Conservation (phyloP, 2,888 invertebrate genomes). For the Serripes groenlandicus region DNA sequence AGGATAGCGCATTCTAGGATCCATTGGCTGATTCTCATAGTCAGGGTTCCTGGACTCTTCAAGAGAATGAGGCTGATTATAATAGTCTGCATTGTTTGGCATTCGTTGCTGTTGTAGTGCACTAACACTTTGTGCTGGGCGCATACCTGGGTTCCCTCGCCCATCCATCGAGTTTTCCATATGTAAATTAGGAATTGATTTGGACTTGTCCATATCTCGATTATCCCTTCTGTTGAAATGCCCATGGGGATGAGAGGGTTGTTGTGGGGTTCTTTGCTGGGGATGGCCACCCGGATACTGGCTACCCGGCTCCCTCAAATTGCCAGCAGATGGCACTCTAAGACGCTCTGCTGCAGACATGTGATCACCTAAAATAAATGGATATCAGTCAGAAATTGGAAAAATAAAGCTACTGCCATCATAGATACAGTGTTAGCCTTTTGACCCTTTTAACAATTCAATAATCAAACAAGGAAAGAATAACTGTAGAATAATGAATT, state of each 20-base stretch:
- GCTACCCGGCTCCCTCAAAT: constrained; percentile 51
- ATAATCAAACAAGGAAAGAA: too few species aligned
- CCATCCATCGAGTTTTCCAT: constrained; percentile 78
- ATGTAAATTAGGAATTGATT: constrained; percentile 79
- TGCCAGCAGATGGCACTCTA: constrained; percentile 69
- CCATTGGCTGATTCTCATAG: constrained; percentile 82
- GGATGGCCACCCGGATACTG: constrained; percentile 10
- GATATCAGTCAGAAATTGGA: too few species aligned
- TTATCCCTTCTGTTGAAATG: constrained; percentile 55
- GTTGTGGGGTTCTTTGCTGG: constrained; percentile 36
- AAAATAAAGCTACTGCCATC: too few species aligned
- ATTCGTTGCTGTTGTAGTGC: constrained; percentile 69
- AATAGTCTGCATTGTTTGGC: constrained; percentile 68
- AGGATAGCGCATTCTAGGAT: constrained; percentile 63
- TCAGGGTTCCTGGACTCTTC: constrained; percentile 73
- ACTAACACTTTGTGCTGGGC: constrained; percentile 79
- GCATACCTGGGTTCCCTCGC: constrained; percentile 63
- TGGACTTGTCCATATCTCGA: constrained; percentile 76
- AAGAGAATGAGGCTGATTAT: constrained; percentile 68
- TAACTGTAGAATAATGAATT: too few species aligned
- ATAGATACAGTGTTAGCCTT: too few species aligned
- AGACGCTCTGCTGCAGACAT: constrained; percentile 63
- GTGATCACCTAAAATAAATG: constrained; percentile 60
- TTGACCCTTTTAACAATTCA: too few species aligned
- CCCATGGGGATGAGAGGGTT: constrained; percentile 58